These are phyloP conservation scores for Palythoa heliodiscus DNA, from an alignment of 92 coral and sea anemone genomes.

Conservation along the genomic window DNA sequence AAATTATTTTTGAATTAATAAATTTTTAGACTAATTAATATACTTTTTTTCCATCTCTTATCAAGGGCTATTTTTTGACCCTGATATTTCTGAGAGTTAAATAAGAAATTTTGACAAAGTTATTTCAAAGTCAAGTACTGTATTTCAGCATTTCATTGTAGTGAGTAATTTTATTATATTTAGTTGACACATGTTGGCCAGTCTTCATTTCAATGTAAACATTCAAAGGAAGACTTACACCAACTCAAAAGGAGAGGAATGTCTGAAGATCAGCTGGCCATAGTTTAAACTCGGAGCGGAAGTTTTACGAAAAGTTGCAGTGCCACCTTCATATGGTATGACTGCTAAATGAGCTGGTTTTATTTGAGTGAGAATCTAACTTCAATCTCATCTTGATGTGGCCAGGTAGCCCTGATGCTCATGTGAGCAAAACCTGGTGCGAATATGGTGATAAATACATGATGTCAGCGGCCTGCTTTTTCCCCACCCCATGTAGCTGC, in stretches of 20 bases:
- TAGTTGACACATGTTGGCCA: not conserved
- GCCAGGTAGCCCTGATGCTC: not conserved
- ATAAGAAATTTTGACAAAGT: no score
- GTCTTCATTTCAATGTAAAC: conserved; percentile 5
- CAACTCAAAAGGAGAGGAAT: not conserved
- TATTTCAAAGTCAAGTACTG: no score
- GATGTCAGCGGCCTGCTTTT: conserved; percentile 58
- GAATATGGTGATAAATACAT: conserved; percentile 60
- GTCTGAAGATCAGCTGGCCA: not conserved
- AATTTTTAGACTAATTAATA: not conserved
- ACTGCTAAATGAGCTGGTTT: no score
- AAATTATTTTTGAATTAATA: no score
- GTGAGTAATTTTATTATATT: no score
- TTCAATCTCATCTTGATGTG: not conserved
- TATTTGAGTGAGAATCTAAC: not conserved
- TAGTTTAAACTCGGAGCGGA: not conserved
- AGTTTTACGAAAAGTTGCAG: not conserved
- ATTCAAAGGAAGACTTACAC: not conserved
- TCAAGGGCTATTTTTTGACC: no score
- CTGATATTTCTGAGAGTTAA: no score
- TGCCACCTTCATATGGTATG: conserved; percentile 6
- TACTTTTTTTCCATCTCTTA: not conserved
- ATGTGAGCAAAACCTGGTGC: not conserved
- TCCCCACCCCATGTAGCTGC: conserved; percentile 56
- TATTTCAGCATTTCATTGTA: no score